Conservation (phyloP, 2,888 invertebrate species). For the Meliscaeva auricollis region DNA sequence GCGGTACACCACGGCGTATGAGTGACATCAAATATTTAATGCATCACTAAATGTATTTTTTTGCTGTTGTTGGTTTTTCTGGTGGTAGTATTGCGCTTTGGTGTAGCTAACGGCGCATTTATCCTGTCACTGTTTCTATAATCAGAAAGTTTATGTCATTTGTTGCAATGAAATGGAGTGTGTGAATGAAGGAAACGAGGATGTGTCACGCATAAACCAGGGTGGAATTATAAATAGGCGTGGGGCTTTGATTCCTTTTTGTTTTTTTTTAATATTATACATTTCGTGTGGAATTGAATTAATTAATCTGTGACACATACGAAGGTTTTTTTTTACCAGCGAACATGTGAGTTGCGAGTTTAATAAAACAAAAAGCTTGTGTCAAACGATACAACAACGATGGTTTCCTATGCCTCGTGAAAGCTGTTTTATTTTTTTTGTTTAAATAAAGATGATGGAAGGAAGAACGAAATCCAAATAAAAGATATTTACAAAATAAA, state of each 20-base stretch:
- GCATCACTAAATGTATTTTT: slow-evolving; percentile 26
- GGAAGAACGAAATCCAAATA: no score
- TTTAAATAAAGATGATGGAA: no score
- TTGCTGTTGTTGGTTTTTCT: not conserved
- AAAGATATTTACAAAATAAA: no score
- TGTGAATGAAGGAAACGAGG: slow-evolving; percentile 32
- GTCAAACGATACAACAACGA: no score
- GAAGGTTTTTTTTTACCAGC: no score
- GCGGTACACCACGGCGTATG: slow-evolving; percentile 60
- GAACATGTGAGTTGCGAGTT: no score
- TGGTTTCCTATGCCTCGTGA: no score
- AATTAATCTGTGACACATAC: slow-evolving; percentile 49
- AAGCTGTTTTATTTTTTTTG: no score
- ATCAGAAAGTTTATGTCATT: slow-evolving; percentile 41
- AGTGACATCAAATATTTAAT: slow-evolving; percentile 57
- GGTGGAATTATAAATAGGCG: slow-evolving; percentile 20
- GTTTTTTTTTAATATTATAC: not conserved
- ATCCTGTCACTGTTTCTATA: slow-evolving; percentile 59
- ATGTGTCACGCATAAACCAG: slow-evolving; percentile 53
- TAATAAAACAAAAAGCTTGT: no score
- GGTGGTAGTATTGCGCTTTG: slow-evolving; percentile 14
- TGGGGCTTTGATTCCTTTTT: no score
- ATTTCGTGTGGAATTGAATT: slow-evolving; percentile 47
- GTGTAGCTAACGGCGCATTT: slow-evolving; percentile 49
- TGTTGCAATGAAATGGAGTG: slow-evolving; percentile 65